Conservation (phyloP, 2,113 vertebrate species). For the Tenrec ecaudatus region DNA sequence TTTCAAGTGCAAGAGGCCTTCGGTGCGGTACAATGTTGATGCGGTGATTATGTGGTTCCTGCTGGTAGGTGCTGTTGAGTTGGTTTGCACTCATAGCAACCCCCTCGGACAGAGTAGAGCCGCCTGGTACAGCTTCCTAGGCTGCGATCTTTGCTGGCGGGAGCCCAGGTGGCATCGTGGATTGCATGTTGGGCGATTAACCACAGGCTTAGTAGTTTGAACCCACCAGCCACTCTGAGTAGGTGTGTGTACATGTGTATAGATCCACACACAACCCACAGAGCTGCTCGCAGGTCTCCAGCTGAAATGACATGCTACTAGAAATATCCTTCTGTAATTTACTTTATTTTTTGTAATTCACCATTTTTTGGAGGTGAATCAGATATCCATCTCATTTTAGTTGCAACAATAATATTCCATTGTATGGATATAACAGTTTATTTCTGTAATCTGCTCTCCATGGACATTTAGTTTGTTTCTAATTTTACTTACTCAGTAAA, state of each 20-base stretch:
- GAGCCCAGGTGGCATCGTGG: too few relatives aligned
- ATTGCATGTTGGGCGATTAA: too few relatives aligned
- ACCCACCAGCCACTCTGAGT: too few relatives aligned
- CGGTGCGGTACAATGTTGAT: neutral
- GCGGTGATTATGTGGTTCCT: neutral
- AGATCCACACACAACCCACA: neutral
- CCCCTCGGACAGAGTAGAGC: neutral
- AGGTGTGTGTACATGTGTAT: fast-evolving
- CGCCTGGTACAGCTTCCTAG: neutral
- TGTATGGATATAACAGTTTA: too few relatives aligned
- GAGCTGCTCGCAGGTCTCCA: neutral
- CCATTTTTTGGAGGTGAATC: too few relatives aligned
- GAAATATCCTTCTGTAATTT: neutral
- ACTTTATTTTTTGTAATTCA: neutral
- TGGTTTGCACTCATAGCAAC: neutral
- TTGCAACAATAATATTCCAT: too few relatives aligned
- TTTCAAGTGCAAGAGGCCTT: neutral
- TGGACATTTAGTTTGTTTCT: too few relatives aligned
- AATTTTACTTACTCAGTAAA: too few relatives aligned
- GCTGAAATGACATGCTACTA: neutral
- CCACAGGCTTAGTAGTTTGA: too few relatives aligned
- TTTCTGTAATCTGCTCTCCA: too few relatives aligned
- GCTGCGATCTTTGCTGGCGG: neutral
- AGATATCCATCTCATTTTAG: too few relatives aligned
- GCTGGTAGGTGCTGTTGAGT: neutral